Conservation (phyloP, 2,797 vertebrate species). For the Erpetoichthys calabaricus region DNA sequence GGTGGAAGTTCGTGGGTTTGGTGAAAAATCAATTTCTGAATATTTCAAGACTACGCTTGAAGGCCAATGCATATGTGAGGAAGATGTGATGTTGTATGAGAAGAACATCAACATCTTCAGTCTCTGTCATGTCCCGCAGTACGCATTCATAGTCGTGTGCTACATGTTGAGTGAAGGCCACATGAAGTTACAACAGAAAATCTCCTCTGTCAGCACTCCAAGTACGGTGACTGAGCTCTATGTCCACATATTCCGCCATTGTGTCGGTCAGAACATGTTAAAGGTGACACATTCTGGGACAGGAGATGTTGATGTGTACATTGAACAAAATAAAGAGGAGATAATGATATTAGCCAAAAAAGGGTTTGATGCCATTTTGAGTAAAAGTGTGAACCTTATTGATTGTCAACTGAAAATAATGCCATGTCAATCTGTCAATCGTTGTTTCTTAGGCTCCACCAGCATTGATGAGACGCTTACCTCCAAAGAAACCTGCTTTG, state of each 20-base stretch:
- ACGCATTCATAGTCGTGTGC: slow-evolving; percentile 26
- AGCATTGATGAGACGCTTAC: slow-evolving; percentile 5
- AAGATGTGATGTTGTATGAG: slow-evolving; percentile 11
- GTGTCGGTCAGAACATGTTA: slow-evolving; percentile 9
- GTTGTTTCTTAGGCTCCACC: slow-evolving; percentile 14
- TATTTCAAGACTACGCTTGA: slow-evolving; percentile 18
- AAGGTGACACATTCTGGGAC: not conserved
- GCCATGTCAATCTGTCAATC: slow-evolving; percentile 2
- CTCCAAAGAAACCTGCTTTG: not conserved
- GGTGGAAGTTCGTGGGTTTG: slow-evolving; percentile 22
- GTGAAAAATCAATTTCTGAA: slow-evolving; percentile 11
- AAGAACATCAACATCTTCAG: slow-evolving; percentile 28
- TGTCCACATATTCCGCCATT: slow-evolving; percentile 16
- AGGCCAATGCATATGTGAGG: not conserved
- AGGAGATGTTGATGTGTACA: slow-evolving; percentile 13
- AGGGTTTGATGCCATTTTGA: slow-evolving; percentile 12
- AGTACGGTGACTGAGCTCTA: slow-evolving; percentile 21
- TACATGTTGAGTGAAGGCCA: slow-evolving; percentile 1
- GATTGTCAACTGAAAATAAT: not conserved
- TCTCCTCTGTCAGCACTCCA: slow-evolving; percentile 4
- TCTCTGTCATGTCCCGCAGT: slow-evolving; percentile 34
- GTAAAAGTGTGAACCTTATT: slow-evolving; percentile 13
- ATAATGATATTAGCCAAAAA: slow-evolving; percentile 10
- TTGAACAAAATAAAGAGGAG: slow-evolving; percentile 5
- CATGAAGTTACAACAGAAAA: not conserved